These are phyloP conservation scores for Radopholus similis DNA, from an alignment of 1,140 invertebrate species.

Conservation along the genomic window DNA sequence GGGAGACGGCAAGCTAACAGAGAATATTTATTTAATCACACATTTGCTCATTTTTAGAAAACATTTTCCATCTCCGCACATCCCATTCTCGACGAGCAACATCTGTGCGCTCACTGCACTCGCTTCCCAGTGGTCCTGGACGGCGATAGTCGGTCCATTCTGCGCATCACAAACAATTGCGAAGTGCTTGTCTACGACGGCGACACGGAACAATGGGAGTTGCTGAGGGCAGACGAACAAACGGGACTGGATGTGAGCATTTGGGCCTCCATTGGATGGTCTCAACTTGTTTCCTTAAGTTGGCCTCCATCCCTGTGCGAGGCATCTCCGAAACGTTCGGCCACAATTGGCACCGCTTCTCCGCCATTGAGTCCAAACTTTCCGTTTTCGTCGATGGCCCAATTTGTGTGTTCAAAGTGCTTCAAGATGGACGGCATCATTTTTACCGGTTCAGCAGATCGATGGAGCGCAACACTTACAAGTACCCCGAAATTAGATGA, in stretches of 20 bases:
- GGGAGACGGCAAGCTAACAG: not conserved
- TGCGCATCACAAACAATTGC: constrained; percentile 19
- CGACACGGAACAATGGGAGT: constrained; percentile 11
- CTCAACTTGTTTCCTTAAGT: not conserved
- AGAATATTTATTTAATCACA: not conserved
- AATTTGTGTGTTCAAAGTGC: constrained; percentile 28
- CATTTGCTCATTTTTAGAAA: constrained; percentile 1
- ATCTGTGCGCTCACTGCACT: constrained; percentile 3
- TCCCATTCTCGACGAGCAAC: constrained; percentile 9
- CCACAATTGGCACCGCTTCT: constrained; percentile 28
- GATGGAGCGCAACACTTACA: constrained; percentile 3
- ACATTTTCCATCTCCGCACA: constrained; percentile 13
- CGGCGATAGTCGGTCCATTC: constrained; percentile 6
- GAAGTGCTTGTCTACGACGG: constrained; percentile 16
- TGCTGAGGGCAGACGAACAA: not conserved
- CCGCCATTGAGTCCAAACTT: constrained; percentile 21
- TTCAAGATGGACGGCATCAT: constrained; percentile 12
- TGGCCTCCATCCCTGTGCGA: constrained; percentile 10
- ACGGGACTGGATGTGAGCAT: constrained; percentile 23
- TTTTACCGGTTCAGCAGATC: constrained; percentile 23
- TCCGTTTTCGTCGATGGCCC: constrained; percentile 25
- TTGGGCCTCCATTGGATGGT: not conserved
- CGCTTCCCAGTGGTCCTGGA: constrained; percentile 29
- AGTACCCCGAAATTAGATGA: constrained; percentile 3
- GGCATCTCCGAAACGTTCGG: constrained; percentile 28